Percentiles rank a stretch among this genome's conserved stretches.
These are phyloP conservation scores for Hydrotaea cyrtoneurina DNA, from an alignment of 2,888 invertebrate species.

Conservation along the genomic window DNA sequence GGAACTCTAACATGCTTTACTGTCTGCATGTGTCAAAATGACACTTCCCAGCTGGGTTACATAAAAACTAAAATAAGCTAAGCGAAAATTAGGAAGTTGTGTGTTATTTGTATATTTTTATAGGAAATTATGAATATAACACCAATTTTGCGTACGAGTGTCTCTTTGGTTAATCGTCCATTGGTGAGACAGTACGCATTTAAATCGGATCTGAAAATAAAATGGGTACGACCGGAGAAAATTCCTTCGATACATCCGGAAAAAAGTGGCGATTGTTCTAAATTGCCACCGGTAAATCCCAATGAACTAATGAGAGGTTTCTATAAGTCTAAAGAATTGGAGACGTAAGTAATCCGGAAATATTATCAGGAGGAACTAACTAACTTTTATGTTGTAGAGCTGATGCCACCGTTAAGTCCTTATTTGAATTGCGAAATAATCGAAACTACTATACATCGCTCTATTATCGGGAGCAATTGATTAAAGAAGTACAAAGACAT, in stretches of 20 bases:
- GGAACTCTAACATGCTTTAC: too few relatives aligned
- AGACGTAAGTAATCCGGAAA: conserved; percentile 83
- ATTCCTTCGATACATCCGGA: conserved; percentile 85
- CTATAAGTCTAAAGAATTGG: conserved; percentile 85
- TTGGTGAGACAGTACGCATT: conserved; percentile 81
- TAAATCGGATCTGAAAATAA: conserved; percentile 88
- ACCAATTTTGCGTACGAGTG: background rate
- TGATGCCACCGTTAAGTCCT: conserved; percentile 85
- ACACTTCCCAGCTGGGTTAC: too few relatives aligned
- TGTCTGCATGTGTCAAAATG: too few relatives aligned
- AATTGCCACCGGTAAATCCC: conserved; percentile 82
- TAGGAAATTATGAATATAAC: conserved; percentile 51
- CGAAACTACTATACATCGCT: conserved; percentile 82
- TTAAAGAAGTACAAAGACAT: conserved; percentile 86
- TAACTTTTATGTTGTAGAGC: conserved; percentile 82
- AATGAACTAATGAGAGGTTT: conserved; percentile 82
- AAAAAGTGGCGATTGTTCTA: conserved; percentile 87
- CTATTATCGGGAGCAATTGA: conserved; percentile 82
- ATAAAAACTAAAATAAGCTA: too few relatives aligned
- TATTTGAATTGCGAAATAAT: conserved; percentile 87
- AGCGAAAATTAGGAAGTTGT: too few relatives aligned
- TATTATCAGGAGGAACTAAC: too few relatives aligned
- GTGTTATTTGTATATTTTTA: background rate
- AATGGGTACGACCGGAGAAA: conserved; percentile 89
- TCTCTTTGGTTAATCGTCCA: conserved; percentile 66